phyloP scores from a whole-genome alignment of 2,113 vertebrate genomes.

The Erythrocebus patas region DNA sequence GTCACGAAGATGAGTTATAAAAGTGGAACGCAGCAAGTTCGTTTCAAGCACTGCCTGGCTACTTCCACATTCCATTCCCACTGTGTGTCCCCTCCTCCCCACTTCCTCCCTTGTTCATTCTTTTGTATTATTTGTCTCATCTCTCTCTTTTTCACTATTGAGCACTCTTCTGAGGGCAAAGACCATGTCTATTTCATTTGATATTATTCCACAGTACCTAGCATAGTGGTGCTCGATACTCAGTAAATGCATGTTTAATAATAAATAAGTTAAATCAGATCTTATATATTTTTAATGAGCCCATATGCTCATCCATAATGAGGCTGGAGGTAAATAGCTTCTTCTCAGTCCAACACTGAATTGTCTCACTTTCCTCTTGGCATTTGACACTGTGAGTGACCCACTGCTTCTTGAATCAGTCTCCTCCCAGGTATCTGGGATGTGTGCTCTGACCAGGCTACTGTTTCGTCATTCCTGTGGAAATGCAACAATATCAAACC shows the following conservation, averaged over 20 bases:
- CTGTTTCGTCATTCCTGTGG: neutral
- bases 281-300: neutral
- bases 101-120: neutral
- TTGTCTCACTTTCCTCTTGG: neutral
- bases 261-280: slow-evolving; percentile 30
- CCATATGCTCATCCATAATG: neutral
- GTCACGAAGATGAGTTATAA: neutral
- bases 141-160: neutral
- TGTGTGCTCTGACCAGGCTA: neutral
- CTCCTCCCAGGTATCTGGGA: neutral
- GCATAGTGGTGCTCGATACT: neutral
- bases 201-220: neutral
- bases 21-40: neutral
- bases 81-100: neutral
- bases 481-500: neutral
- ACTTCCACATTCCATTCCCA: neutral
- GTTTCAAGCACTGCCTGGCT: neutral
- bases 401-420: neutral
- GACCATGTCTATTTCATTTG: neutral
- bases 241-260: neutral
- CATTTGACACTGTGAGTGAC: neutral
- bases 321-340: neutral
- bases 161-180: neutral
- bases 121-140: neutral
- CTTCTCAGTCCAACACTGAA: neutral